Evolutionary conservation across 2,113 vertebrate species (phyloP).

Genomic region (Phalacrocorax carbo): DNA sequence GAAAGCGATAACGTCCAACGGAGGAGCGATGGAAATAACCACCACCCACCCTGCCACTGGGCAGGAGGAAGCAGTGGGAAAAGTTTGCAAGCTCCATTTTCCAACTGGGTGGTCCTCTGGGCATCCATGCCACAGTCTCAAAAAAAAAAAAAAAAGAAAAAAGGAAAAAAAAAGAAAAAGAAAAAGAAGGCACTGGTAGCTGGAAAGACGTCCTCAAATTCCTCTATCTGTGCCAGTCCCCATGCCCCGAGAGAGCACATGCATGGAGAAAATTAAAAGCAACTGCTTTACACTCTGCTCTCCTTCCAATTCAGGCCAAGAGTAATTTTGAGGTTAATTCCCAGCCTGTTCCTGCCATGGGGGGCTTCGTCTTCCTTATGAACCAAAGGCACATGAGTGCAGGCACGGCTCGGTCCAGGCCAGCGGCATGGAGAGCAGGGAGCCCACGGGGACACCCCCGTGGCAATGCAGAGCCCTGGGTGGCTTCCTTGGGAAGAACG

Average conservation of each 20-base stretch:
- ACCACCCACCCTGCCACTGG: neutral
- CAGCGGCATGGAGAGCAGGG: rapidly evolving
- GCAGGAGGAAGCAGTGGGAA: neutral
- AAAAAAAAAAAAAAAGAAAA: neutral
- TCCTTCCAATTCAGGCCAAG: conserved; percentile 42
- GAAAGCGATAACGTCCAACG: neutral
- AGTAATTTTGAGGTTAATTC: conserved; percentile 12
- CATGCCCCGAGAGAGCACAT: neutral
- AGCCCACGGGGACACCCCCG: rapidly evolving
- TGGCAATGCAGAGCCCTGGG: rapidly evolving
- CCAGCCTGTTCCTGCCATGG: neutral
- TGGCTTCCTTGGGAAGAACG: neutral
- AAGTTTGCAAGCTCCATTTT: neutral
- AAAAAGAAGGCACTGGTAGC: neutral
- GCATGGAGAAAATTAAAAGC: conserved; percentile 52
- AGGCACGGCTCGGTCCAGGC: rapidly evolving
- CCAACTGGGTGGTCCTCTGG: conserved; percentile 55
- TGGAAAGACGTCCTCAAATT: conserved; percentile 27
- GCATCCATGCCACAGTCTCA: neutral
- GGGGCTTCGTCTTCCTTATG: neutral
- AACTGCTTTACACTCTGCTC: conserved; percentile 16
- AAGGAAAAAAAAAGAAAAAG: neutral
- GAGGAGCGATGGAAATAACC: neutral
- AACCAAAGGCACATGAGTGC: neutral
- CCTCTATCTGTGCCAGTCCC: conserved; percentile 61